Conservation (phyloP, 2,888 invertebrate species). For the Drosophila cognata region DNA sequence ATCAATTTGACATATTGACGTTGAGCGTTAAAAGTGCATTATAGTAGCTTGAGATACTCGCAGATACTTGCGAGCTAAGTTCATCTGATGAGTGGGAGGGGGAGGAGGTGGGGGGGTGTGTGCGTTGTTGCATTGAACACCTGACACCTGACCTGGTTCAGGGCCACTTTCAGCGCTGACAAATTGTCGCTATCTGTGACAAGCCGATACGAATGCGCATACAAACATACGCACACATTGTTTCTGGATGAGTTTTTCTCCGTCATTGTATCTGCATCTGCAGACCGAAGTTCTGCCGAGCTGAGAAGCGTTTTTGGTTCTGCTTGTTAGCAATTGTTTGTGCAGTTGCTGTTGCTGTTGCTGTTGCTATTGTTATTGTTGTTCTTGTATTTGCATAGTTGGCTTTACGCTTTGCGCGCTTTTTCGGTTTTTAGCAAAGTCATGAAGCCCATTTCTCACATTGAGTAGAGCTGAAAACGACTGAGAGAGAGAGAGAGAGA, state of each 20-base stretch:
- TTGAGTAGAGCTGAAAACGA: constrained; percentile 2
- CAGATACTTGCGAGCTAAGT: constrained; percentile 23
- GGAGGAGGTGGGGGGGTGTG: constrained; percentile 4
- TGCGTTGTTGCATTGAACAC: constrained; percentile 38
- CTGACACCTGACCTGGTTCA: constrained; percentile 79
- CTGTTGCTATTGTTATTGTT: constrained; percentile 23
- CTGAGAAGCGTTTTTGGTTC: constrained; percentile 26
- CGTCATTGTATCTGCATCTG: constrained; percentile 19
- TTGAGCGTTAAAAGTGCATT: constrained; percentile 82
- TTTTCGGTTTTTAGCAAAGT: constrained; percentile 76
- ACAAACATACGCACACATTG: constrained; percentile 7
- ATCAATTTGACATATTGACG: constrained; percentile 84
- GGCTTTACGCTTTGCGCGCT: constrained; percentile 66
- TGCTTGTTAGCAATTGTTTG: constrained; percentile 60
- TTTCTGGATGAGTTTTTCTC: constrained; percentile 31
- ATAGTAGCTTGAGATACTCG: constrained; percentile 71
- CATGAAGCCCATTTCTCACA: constrained; percentile 75
- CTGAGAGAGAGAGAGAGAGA: not conserved
- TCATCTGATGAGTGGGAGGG: not conserved
- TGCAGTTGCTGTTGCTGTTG: constrained; percentile 13
- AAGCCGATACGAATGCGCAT: constrained; percentile 5
- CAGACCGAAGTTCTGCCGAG: constrained; percentile 3
- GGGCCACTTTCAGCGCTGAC: constrained; percentile 67
- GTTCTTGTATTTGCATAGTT: constrained; percentile 58
- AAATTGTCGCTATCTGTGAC: constrained; percentile 61